Conservation (phyloP, 92 coral and sea anemone species). For the Scolanthus callimorphus region DNA sequence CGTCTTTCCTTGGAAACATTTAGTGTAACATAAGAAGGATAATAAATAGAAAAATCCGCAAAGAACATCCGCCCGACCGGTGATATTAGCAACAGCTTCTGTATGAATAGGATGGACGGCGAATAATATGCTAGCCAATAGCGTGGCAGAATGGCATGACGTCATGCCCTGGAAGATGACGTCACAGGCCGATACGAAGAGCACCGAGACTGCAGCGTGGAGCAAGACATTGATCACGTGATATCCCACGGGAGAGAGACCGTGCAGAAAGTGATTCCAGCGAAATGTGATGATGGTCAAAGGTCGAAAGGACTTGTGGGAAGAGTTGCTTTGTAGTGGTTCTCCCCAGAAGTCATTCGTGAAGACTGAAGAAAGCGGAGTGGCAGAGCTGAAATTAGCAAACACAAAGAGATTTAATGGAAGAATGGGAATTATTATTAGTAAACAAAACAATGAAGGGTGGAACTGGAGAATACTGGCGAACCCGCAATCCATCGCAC, state of each 20-base stretch:
- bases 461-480: too few relatives aligned
- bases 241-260: slow-evolving; percentile 64
- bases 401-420: too few relatives aligned
- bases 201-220: slow-evolving; percentile 44
- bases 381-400: slow-evolving; percentile 41
- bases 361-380: slow-evolving; percentile 59
- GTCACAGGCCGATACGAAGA: slow-evolving; percentile 48
- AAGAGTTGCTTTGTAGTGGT: slow-evolving; percentile 51
- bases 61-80: slow-evolving; percentile 74
- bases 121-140: slow-evolving; percentile 56
- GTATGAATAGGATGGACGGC: slow-evolving; percentile 85
- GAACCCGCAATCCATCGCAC: too few relatives aligned
- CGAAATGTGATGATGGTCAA: slow-evolving; percentile 67
- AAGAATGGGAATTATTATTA: too few relatives aligned
- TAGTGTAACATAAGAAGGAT: slow-evolving; percentile 56
- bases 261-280: slow-evolving; percentile 61
- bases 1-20: slow-evolving; percentile 13
- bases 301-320: slow-evolving; percentile 89
- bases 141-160: slow-evolving; percentile 14
- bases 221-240: slow-evolving; percentile 63
- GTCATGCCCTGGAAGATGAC: slow-evolving; percentile 39
- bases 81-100: slow-evolving; percentile 75
- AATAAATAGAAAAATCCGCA: slow-evolving; percentile 64
- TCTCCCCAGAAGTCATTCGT: slow-evolving; percentile 82
- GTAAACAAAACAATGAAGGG: too few relatives aligned